Percentiles rank a stretch among this genome's conserved stretches.
These are phyloP conservation scores for Strigops habroptila DNA, from an alignment of 2,113 vertebrate genomes.

Conservation along the genomic window DNA sequence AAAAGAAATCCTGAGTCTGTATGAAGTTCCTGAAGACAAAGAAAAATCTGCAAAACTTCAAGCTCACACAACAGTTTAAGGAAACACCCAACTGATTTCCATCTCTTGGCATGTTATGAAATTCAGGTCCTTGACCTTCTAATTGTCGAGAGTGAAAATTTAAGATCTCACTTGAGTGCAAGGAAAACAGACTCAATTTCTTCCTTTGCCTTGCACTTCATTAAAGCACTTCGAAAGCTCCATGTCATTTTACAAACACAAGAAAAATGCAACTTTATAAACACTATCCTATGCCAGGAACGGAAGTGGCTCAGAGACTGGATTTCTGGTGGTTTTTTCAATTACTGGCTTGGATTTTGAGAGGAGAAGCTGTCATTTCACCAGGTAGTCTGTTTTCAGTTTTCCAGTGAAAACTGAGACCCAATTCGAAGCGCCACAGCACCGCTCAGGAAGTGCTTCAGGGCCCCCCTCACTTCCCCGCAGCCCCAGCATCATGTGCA, in stretches of 20 bases:
- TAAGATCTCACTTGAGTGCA: not conserved
- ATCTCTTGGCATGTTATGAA: not conserved
- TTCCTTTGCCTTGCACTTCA: not conserved
- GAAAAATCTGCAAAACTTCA: not conserved
- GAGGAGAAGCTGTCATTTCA: not conserved
- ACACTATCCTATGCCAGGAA: not conserved
- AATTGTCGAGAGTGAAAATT: not conserved
- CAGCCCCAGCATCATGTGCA: not conserved
- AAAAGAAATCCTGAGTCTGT: not conserved
- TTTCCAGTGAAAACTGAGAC: not conserved
- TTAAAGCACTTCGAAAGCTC: slow-evolving; percentile 20
- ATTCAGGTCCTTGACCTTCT: not conserved
- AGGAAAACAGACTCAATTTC: not conserved
- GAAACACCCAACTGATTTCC: not conserved
- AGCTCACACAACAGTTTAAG: not conserved
- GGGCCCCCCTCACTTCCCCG: not conserved
- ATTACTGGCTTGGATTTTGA: not conserved
- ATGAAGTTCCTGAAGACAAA: not conserved
- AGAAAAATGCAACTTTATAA: not conserved
- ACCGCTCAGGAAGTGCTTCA: rapidly evolving
- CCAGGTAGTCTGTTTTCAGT: not conserved
- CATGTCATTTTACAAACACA: not conserved
- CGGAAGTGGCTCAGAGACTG: not conserved
- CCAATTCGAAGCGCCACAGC: not conserved
- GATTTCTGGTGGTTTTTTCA: not conserved